Evolutionary conservation across 2,888 invertebrate species (phyloP).

Genomic region (Drosophila prostipennis): DNA sequence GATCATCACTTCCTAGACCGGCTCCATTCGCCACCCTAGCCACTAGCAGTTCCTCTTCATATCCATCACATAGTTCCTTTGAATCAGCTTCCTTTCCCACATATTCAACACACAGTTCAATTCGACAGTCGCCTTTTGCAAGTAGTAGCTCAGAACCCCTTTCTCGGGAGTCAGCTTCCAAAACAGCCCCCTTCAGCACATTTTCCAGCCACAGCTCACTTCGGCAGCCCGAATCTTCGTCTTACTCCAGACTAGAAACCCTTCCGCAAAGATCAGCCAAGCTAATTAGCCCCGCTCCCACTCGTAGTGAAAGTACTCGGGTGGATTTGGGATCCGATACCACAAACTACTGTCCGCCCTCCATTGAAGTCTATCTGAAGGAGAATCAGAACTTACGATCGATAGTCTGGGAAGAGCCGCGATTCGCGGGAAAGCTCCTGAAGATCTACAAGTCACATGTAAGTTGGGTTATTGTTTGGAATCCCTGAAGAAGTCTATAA

Average conservation of each 20-base stretch:
- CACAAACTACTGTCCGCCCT: conserved; percentile 86
- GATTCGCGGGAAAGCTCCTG: conserved; percentile 84
- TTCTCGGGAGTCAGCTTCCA: not conserved
- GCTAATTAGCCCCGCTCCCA: conserved; percentile 2
- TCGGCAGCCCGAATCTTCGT: conserved; percentile 1
- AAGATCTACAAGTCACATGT: conserved; percentile 86
- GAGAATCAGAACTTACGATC: conserved; percentile 86
- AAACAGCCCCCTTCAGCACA: conserved; percentile 10
- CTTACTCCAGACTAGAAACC: not conserved
- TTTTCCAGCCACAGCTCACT: conserved; percentile 6
- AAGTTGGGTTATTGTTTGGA: conserved; percentile 53
- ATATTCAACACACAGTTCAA: conserved; percentile 2
- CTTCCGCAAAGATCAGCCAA: conserved; percentile 11
- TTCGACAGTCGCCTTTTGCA: no score
- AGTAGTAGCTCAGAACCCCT: not conserved
- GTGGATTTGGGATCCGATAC: conserved; percentile 59
- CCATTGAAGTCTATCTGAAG: conserved; percentile 86
- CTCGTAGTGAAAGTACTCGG: conserved; percentile 29
- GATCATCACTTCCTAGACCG: conserved; percentile 58
- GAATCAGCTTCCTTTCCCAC: conserved; percentile 12
- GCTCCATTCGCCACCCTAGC: conserved; percentile 17
- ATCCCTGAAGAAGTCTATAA: not conserved
- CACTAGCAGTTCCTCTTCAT: conserved; percentile 1
- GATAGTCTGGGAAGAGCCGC: conserved; percentile 88
- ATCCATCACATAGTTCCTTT: not conserved